Evolutionary conservation across 92 coral and sea anemone species (phyloP).

Genomic region (Heteractis magnifica): DNA sequence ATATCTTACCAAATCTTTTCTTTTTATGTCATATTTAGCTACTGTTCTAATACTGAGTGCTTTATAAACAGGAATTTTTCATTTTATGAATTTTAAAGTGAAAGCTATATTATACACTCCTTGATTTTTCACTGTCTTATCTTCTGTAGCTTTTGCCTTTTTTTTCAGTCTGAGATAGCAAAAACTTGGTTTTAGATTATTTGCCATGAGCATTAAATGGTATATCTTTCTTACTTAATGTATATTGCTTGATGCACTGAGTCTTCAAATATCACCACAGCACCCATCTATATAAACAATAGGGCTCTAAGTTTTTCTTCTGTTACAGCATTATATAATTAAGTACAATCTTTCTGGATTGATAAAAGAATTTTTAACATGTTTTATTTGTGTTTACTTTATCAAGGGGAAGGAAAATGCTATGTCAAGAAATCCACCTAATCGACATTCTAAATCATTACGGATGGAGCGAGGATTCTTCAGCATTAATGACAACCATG

Average conservation of each 20-base stretch:
- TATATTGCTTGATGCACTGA: no score
- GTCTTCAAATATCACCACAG: no score
- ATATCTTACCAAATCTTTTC: not conserved
- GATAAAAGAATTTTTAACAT: not conserved
- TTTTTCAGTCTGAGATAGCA: no score
- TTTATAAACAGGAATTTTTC: not conserved
- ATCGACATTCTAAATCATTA: conserved; percentile 63
- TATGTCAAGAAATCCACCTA: conserved; percentile 35
- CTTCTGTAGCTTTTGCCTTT: not conserved
- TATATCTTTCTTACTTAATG: no score
- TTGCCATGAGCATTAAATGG: no score
- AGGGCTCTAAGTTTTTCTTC: not conserved
- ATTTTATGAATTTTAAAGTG: not conserved
- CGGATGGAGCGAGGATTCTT: conserved; percentile 72
- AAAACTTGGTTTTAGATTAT: no score
- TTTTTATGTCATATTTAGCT: not conserved
- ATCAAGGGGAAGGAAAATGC: conserved; percentile 75
- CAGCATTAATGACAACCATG: conserved; percentile 39
- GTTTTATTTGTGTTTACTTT: not conserved
- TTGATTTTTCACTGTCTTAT: not conserved
- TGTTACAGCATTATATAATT: not conserved
- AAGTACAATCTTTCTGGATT: not conserved
- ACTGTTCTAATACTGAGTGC: not conserved
- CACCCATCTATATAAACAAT: no score
- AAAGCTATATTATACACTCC: not conserved